Evolutionary conservation across 2,888 invertebrate genomes (phyloP).

Genomic region (Dimorphilus gyrociliatus): DNA sequence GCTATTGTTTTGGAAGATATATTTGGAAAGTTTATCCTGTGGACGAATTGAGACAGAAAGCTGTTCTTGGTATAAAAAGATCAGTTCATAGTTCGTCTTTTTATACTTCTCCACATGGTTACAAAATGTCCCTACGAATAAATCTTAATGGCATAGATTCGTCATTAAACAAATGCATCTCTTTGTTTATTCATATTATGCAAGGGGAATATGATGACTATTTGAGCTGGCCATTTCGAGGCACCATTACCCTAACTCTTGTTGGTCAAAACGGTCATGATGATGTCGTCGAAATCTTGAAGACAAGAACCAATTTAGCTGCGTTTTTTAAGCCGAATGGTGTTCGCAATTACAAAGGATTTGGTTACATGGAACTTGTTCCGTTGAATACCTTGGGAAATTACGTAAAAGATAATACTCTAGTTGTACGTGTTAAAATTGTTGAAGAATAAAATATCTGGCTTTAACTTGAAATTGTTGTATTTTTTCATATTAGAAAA

Average conservation of each 20-base stretch:
- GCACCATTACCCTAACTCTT: conserved; percentile 53
- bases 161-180: conserved; percentile 46
- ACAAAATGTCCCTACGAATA: conserved; percentile 42
- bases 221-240: conserved; percentile 73
- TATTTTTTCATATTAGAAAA: too few relatives aligned
- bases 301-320: conserved; percentile 59
- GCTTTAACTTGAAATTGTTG: too few relatives aligned
- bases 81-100: conserved; percentile 72
- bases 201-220: conserved; percentile 69
- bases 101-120: conserved; percentile 69
- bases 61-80: conserved; percentile 18
- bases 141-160: conserved; percentile 36
- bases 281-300: conserved; percentile 56
- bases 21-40: conserved; percentile 49
- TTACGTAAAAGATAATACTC: conserved; percentile 53
- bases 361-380: conserved; percentile 73
- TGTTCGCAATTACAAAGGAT: conserved; percentile 62
- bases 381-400: too few relatives aligned
- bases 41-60: conserved; percentile 16
- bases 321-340: conserved; percentile 63
- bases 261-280: conserved; percentile 38
- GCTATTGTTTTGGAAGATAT: conserved; percentile 58
- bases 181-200: conserved; percentile 72
- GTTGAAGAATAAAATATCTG: too few relatives aligned
- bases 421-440: too few relatives aligned